A percentile compares a stretch with the other conserved stretches of the same genome.
Evolutionary conservation across 2,797 vertebrate species (phyloP).

Genomic region (Semotilus atromaculatus): DNA sequence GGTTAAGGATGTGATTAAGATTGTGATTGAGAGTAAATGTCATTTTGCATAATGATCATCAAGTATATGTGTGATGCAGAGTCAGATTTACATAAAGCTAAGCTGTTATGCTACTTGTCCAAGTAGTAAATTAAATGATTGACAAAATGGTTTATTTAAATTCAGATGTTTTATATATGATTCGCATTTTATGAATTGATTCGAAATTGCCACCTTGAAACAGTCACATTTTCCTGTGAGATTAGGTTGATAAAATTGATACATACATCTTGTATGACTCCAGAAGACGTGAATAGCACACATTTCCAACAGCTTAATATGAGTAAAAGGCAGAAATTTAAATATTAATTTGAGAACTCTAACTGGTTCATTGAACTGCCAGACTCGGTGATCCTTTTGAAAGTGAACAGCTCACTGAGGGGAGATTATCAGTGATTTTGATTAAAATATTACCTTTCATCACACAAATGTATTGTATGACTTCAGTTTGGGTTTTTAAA

Average conservation of each 20-base stretch:
- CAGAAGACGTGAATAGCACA: neutral
- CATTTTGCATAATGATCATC: neutral
- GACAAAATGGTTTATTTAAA: neutral
- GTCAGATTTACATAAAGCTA: constrained; percentile 11
- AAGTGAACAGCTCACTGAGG: neutral
- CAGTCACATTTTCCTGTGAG: neutral
- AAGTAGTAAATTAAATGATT: constrained; percentile 1
- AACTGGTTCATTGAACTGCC: neutral
- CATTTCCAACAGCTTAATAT: neutral
- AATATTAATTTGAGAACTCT: neutral
- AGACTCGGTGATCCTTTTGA: neutral
- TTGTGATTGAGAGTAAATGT: neutral
- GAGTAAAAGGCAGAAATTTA: neutral
- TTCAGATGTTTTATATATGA: neutral
- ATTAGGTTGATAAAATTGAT: neutral
- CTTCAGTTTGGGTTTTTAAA: neutral
- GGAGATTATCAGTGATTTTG: neutral
- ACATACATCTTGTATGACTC: neutral
- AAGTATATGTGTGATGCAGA: neutral
- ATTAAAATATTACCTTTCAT: neutral
- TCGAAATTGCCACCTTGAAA: neutral
- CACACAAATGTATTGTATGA: neutral
- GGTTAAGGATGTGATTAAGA: neutral
- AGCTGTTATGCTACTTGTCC: neutral
- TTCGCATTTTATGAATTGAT: neutral